Conservation (phyloP, 2,797 vertebrate genomes). For the Meriones psammophilus region DNA sequence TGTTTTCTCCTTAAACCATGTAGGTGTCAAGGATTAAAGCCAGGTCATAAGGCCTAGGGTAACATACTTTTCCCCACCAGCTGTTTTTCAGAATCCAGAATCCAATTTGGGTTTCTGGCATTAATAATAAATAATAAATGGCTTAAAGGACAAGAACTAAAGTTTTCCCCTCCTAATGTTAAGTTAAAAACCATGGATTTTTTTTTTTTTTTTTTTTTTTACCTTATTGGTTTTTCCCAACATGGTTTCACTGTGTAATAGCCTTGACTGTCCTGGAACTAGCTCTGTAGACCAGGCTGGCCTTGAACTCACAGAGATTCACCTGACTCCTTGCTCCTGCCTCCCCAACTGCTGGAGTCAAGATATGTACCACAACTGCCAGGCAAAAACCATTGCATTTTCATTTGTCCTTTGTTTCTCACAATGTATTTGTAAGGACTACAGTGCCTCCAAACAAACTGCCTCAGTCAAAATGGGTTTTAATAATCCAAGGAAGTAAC, state of each 20-base stretch:
- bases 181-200: background rate
- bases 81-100: background rate
- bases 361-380: background rate
- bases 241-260: background rate
- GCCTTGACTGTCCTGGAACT: background rate
- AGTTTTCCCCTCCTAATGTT: background rate
- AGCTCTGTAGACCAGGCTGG: background rate
- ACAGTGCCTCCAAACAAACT: background rate
- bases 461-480: background rate
- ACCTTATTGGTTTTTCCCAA: background rate
- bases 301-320: background rate
- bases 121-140: background rate
- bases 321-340: background rate
- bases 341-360: background rate
- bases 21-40: background rate
- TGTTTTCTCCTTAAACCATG: background rate
- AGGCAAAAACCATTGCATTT: background rate
- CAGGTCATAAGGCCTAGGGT: background rate
- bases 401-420: constrained; percentile 21
- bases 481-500: background rate
- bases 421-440: background rate
- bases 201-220: background rate
- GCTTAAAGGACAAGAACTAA: background rate
- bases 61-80: background rate
- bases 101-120: background rate